Evolutionary conservation across 1,140 invertebrate genomes (phyloP).

Genomic region (Conopomorpha cramerella): DNA sequence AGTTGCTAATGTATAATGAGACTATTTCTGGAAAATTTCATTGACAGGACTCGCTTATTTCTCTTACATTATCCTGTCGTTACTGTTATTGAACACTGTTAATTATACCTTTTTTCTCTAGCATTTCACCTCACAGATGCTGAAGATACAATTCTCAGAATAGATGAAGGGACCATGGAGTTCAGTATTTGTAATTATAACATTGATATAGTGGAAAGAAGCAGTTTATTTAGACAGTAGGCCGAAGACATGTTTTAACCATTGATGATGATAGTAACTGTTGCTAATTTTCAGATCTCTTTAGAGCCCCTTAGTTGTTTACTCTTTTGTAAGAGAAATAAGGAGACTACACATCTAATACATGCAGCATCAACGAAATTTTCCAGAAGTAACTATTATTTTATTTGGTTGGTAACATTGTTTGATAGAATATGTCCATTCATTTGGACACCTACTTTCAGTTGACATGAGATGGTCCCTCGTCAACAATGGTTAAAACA

Average conservation of each 20-base stretch:
- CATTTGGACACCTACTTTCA: slow-evolving; percentile 46
- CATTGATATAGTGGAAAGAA: too few relatives aligned
- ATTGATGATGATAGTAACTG: slow-evolving; percentile 46
- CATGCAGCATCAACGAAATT: slow-evolving; percentile 35
- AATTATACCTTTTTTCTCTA: slow-evolving; percentile 47
- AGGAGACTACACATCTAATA: slow-evolving; percentile 16
- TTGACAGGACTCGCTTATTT: slow-evolving; percentile 50
- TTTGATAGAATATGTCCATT: slow-evolving; percentile 42
- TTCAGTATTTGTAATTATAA: too few relatives aligned
- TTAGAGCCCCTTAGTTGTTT: slow-evolving; percentile 25
- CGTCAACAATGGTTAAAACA: slow-evolving; percentile 60
- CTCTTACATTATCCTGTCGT: slow-evolving; percentile 42
- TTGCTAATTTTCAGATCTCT: slow-evolving; percentile 54
- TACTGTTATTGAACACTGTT: slow-evolving; percentile 14
- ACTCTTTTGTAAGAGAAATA: slow-evolving; percentile 55
- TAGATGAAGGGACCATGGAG: too few relatives aligned
- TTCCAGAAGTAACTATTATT: slow-evolving; percentile 36
- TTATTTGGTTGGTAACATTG: slow-evolving; percentile 17
- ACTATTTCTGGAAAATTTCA: slow-evolving; percentile 55
- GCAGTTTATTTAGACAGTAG: slow-evolving; percentile 27
- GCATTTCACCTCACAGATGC: slow-evolving; percentile 46
- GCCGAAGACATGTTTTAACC: slow-evolving; percentile 55
- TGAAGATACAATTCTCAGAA: slow-evolving; percentile 49
- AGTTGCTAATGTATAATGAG: too few relatives aligned
- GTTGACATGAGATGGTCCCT: slow-evolving; percentile 52